These are phyloP conservation scores for Cyprinodon variegatus DNA, from an alignment of 2,113 vertebrate genomes.

Conservation along the genomic window DNA sequence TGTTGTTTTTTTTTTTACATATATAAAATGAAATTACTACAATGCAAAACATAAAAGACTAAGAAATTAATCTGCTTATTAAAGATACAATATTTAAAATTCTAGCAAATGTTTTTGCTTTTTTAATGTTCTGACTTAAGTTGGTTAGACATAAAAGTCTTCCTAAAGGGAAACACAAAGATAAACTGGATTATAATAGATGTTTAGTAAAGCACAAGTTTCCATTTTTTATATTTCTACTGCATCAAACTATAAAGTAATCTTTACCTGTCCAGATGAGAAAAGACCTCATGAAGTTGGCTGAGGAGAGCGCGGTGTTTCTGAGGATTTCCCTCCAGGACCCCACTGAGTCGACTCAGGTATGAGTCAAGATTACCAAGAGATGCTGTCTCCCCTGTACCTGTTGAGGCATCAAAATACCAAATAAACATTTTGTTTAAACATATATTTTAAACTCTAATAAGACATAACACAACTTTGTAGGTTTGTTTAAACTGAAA, in stretches of 20 bases:
- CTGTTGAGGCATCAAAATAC: slow-evolving; percentile 63
- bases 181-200: background rate
- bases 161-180: no score
- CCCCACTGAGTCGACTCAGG: slow-evolving; percentile 90
- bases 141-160: no score
- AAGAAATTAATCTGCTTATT: no score
- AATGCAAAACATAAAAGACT: no score
- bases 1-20: no score
- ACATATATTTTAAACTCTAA: background rate
- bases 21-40: no score
- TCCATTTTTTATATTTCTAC: background rate
- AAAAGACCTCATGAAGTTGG: slow-evolving; percentile 91
- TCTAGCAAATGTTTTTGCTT: no score
- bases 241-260: background rate
- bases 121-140: no score
- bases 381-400: slow-evolving; percentile 92
- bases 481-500: no score
- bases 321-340: slow-evolving; percentile 89
- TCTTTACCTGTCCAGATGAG: slow-evolving; percentile 90
- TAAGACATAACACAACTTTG: no score
- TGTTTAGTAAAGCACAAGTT: background rate
- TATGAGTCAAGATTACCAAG: slow-evolving; percentile 93
- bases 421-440: background rate
- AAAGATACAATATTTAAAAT: no score
- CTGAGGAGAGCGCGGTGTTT: slow-evolving; percentile 89